These are phyloP conservation scores for Oligia latruncula DNA, from an alignment of 2,888 invertebrate species.

Conservation along the genomic window DNA sequence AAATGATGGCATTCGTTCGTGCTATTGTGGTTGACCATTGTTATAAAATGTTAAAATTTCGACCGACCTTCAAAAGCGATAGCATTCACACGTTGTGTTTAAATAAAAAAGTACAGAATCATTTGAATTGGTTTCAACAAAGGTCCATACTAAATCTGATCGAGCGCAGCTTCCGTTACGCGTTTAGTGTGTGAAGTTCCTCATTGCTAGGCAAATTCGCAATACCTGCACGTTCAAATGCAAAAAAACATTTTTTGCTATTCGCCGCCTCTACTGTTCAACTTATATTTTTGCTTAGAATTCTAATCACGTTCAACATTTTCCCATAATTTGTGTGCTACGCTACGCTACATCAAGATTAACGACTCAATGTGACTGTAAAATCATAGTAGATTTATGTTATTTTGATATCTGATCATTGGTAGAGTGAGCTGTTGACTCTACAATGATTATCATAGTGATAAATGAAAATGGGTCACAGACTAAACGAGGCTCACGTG, in stretches of 20 bases:
- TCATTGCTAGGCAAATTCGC: conserved; percentile 30
- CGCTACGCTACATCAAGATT: conserved; percentile 35
- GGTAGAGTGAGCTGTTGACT: conserved; percentile 18
- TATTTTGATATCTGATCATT: conserved; percentile 13
- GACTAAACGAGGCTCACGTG: conserved; percentile 55
- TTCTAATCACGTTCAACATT: conserved; percentile 40
- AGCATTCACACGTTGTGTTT: conserved; percentile 49
- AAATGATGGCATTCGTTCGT: conserved; percentile 51
- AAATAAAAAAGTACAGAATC: conserved; percentile 44
- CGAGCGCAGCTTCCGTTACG: conserved; percentile 48
- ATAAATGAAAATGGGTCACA: conserved; percentile 60
- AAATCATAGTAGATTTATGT: conserved; percentile 31
- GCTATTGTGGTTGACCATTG: conserved; percentile 54
- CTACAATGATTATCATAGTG: conserved; percentile 43
- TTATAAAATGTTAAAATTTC: conserved; percentile 47
- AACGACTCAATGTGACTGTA: conserved; percentile 31
- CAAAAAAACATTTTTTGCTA: conserved; percentile 7
- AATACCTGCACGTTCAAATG: conserved; percentile 22
- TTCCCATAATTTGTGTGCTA: conserved; percentile 52
- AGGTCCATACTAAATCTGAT: conserved; percentile 61
- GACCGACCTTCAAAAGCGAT: conserved; percentile 55
- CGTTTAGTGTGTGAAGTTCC: conserved; percentile 46
- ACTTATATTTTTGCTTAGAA: conserved; percentile 25
- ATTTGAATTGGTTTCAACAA: conserved; percentile 53
- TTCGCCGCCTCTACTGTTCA: neutral